These are phyloP conservation scores for Acanthaster planci DNA, from an alignment of 35 echinoderm and acorn worm genomes.

Conservation along the genomic window DNA sequence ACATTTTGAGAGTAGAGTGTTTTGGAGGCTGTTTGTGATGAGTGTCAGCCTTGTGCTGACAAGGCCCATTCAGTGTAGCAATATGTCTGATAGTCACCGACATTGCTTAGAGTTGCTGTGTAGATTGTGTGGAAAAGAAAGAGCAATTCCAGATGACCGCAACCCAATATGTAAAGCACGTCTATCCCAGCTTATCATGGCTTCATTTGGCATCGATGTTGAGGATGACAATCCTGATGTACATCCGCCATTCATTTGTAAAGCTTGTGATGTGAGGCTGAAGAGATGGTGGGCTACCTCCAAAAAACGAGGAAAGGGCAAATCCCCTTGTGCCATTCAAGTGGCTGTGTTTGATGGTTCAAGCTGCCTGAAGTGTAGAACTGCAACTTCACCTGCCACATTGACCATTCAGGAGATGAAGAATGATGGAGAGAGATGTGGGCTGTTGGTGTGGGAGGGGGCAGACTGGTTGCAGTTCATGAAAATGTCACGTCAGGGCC, in stretches of 20 bases:
- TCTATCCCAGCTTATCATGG: background rate
- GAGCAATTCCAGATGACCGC: background rate
- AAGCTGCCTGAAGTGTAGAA: slow-evolving; percentile 19
- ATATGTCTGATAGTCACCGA: background rate
- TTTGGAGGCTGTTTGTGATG: too few relatives aligned
- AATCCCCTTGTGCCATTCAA: background rate
- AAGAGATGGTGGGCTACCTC: slow-evolving; percentile 25
- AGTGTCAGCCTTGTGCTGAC: too few relatives aligned
- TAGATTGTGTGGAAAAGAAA: background rate
- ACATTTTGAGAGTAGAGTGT: too few relatives aligned
- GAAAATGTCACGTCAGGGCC: background rate
- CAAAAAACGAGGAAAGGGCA: slow-evolving; percentile 26
- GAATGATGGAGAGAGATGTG: background rate
- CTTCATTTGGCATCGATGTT: slow-evolving; percentile 31
- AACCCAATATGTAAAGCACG: background rate
- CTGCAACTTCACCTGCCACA: background rate
- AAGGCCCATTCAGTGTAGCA: too few relatives aligned
- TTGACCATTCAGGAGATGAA: background rate
- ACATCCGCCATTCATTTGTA: slow-evolving; percentile 49
- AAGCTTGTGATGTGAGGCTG: slow-evolving; percentile 40
- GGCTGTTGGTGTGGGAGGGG: background rate
- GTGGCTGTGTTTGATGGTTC: background rate
- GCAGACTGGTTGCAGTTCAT: background rate
- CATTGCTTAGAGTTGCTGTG: background rate
- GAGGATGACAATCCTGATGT: slow-evolving; percentile 17